A percentile compares a stretch with the other conserved stretches of the same genome.
These are phyloP conservation scores for Amphiduros pacificus DNA, from an alignment of 2,888 invertebrate genomes.

Conservation along the genomic window DNA sequence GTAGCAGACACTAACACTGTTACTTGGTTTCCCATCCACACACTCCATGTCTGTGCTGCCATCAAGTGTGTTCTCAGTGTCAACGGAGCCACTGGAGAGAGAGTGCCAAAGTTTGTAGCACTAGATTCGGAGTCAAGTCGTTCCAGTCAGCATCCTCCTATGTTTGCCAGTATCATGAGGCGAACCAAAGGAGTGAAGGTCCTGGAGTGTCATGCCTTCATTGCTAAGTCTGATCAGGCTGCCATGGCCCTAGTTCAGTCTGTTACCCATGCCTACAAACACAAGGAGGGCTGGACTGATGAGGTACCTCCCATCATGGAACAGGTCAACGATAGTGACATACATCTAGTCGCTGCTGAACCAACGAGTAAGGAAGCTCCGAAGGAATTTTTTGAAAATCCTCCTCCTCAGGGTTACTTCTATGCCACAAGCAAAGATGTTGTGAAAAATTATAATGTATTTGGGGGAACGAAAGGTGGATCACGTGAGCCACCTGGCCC, in stretches of 20 bases:
- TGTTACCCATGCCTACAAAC: conserved; percentile 92
- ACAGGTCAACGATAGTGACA: conserved; percentile 17
- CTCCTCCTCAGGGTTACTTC: conserved; percentile 49
- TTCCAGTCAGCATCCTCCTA: conserved; percentile 43
- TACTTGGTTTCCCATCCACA: conserved; percentile 54
- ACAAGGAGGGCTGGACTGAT: conserved; percentile 32
- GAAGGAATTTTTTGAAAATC: conserved; percentile 44
- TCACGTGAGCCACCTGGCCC: too few relatives aligned
- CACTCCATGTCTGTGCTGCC: conserved; percentile 55
- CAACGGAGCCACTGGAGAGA: conserved; percentile 39
- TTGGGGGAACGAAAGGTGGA: too few relatives aligned
- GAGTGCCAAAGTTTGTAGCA: conserved; percentile 47
- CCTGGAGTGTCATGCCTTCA: conserved; percentile 57
- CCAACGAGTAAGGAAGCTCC: conserved; percentile 34
- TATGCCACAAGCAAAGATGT: conserved; percentile 42
- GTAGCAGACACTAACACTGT: conserved; percentile 63
- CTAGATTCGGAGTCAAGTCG: conserved; percentile 45
- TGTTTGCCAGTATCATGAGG: conserved; percentile 55
- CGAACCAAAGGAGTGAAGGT: conserved; percentile 53
- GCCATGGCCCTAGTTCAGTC: conserved; percentile 96
- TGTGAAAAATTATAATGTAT: conserved; percentile 47
- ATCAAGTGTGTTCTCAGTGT: conserved; percentile 46
- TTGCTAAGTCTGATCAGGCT: conserved; percentile 77
- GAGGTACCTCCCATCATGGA: conserved; percentile 21
- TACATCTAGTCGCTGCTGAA: conserved; percentile 23